Evolutionary conservation across 2,113 vertebrate species (phyloP).

Genomic region (Gila orcuttii): DNA sequence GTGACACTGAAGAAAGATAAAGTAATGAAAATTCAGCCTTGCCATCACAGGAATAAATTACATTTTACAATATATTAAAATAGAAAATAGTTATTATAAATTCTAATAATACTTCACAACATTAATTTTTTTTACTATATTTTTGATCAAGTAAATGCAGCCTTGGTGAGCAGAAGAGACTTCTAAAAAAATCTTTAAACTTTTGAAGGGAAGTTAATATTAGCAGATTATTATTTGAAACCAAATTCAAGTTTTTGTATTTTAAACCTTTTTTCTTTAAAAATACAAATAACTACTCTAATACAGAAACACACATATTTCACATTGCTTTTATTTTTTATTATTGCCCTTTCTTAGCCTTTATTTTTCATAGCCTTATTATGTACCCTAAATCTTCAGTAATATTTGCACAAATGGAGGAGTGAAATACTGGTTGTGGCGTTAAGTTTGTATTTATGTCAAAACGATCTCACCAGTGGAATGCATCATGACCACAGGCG

Average conservation of each 20-base stretch:
- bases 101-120: background rate
- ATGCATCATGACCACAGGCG: conserved; percentile 15
- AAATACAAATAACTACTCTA: no score
- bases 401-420: background rate
- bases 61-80: background rate
- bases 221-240: no score
- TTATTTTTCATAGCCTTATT: background rate
- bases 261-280: no score
- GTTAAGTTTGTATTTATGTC: conserved; percentile 7
- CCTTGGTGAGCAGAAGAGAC: no score
- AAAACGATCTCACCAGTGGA: background rate
- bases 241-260: no score
- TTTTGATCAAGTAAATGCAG: background rate
- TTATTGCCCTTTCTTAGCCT: no score
- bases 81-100: background rate
- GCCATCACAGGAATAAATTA: background rate
- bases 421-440: background rate
- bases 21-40: background rate
- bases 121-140: background rate
- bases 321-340: no score
- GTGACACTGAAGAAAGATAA: background rate
- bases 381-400: background rate
- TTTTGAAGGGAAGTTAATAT: background rate
- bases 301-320: no score
- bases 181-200: no score